phyloP scores from a whole-genome alignment of 2,113 vertebrate species.

The Myotis yumanensis region DNA sequence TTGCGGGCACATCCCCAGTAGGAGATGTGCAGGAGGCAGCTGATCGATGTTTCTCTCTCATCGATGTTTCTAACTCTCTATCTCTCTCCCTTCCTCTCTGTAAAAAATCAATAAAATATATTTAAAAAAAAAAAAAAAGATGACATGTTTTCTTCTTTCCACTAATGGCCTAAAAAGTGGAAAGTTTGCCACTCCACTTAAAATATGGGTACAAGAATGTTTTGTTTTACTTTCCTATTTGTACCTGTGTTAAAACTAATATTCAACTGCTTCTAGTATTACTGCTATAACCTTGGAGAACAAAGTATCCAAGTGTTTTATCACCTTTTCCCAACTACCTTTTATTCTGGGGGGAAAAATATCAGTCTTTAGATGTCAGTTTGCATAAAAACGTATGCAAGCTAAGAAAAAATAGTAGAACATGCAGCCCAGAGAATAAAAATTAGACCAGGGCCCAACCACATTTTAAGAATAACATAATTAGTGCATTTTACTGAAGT shows the following conservation, averaged over 20 bases:
- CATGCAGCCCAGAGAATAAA: background rate
- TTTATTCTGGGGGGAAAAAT: conserved; percentile 21
- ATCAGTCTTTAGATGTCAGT: background rate
- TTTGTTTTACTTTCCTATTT: background rate
- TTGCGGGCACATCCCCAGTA: too few species aligned
- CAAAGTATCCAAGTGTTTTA: background rate
- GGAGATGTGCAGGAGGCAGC: too few species aligned
- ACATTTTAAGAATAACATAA: background rate
- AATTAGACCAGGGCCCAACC: background rate
- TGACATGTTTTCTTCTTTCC: background rate
- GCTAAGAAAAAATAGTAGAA: background rate
- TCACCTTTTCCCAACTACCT: background rate
- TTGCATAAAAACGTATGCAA: background rate
- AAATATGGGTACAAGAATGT: background rate
- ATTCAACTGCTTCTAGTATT: background rate
- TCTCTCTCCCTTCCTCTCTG: too few species aligned
- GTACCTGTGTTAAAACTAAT: background rate
- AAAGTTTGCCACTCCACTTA: background rate
- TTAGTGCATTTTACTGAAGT: conserved; percentile 25
- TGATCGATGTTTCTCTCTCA: too few species aligned
- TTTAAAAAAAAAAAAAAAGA: too few species aligned
- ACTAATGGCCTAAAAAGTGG: background rate
- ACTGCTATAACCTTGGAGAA: background rate
- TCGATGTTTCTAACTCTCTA: too few species aligned
- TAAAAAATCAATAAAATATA: too few species aligned